Conservation (phyloP, 2,888 invertebrate genomes). For the Phytoseiulus persimilis region DNA sequence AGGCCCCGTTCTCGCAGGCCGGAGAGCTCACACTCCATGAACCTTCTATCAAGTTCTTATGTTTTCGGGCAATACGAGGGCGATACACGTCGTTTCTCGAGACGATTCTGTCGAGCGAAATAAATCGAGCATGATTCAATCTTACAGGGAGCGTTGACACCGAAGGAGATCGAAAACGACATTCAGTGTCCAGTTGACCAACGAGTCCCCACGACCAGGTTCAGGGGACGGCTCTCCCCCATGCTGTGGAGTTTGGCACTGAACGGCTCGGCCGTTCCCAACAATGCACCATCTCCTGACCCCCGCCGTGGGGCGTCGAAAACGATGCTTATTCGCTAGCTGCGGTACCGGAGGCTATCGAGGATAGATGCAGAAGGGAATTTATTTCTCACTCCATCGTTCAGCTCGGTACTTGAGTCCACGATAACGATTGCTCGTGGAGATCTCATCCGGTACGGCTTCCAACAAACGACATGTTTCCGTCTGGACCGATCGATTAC, state of each 20-base stretch:
- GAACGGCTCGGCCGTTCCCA: conserved; percentile 10
- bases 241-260: neutral
- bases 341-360: neutral
- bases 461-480: no score
- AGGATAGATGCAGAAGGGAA: neutral
- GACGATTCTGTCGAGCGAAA: no score
- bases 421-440: no score
- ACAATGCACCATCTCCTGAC: conserved; percentile 30
- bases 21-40: no score
- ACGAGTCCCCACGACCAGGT: conserved; percentile 7
- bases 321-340: neutral
- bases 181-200: conserved; percentile 37
- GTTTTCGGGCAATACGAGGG: no score
- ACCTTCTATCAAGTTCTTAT: no score
- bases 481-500: no score
- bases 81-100: no score
- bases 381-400: no score
- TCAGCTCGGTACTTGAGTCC: no score
- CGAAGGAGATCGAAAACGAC: conserved; percentile 29
- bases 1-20: no score
- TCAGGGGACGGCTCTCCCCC: neutral
- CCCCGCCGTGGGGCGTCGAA: neutral
- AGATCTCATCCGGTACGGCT: no score
- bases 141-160: conserved; percentile 28
- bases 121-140: neutral